phyloP scores from a whole-genome alignment of 2,113 vertebrate genomes.

The Brachypteracias leptosomus region DNA sequence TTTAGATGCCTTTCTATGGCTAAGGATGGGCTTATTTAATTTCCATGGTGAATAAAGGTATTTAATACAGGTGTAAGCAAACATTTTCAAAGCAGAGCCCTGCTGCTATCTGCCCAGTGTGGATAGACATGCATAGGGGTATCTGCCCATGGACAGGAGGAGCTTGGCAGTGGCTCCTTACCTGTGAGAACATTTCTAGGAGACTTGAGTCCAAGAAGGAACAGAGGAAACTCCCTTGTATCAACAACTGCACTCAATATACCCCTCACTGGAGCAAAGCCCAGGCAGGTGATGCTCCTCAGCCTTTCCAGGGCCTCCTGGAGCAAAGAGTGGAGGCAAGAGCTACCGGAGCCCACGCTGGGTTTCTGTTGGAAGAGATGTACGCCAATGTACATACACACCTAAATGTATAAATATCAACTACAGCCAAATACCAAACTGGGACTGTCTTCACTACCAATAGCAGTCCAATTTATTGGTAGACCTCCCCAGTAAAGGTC shows the following conservation, averaged over 20 bases:
- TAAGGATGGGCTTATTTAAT: background rate
- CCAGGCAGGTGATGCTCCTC: background rate
- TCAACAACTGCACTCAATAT: background rate
- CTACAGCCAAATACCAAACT: background rate
- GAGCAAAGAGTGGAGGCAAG: background rate
- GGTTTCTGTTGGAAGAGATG: background rate
- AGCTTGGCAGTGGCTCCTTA: background rate
- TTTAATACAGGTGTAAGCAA: background rate
- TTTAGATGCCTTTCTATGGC: background rate
- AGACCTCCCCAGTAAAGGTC: background rate
- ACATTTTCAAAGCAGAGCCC: background rate
- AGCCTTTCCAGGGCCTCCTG: background rate
- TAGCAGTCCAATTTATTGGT: background rate
- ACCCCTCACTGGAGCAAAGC: background rate
- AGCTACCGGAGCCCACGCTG: background rate
- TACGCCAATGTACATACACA: too few species aligned
- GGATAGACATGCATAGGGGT: accelerated
- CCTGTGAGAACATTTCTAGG: too few species aligned
- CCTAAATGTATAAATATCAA: background rate
- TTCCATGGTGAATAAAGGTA: background rate
- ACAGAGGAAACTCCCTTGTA: background rate
- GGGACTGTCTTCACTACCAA: background rate
- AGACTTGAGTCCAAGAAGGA: background rate
- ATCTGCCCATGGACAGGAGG: background rate
- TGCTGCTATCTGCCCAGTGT: background rate